Evolutionary conservation across 2,113 vertebrate genomes (phyloP), one percentile per base, ranked within the genome.

Genomic region (Gambusia affinis): DNA sequence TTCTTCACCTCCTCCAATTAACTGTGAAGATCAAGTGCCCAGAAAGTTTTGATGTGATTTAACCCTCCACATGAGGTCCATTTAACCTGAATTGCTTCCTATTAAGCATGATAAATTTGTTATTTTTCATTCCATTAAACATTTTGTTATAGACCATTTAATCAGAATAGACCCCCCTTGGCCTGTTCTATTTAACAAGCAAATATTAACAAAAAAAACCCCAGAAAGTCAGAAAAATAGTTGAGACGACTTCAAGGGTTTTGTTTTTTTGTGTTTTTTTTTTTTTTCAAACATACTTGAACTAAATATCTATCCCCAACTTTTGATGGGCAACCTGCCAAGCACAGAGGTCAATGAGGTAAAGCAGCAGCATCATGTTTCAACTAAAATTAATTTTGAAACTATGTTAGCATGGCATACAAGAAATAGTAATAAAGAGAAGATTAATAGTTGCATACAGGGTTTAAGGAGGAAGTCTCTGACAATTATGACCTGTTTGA

Each of bases 11-110:
- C 77, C 89, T 85, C 84, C 87, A 92, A 91, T 93, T 89, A 92
- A 90, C 82, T 83, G 76, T 86, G 84, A 94, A 89, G 87, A 78
- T 88, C 71, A 80, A 90, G 84, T 42, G 64, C 77, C 51, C 81
- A 89, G 91, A 90, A 93, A 88, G 89, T 89, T 85, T 87, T 90
- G 83, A 93, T 91, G 91, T 78, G 78, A 91, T 92, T 93, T 92
- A 92, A 91, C 89, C 91, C 87, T 80, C 89, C 4, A 68, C 87
- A 92, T 91, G 90, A 89, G 89, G 87, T 91, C 88, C 90, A 93
- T 90, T 95, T 93, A 82, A 91, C 88, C 90, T 87, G 83, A 91
- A 90, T 87, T 84, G 91, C 89, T 89, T 91, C 81, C 75, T 77
- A 89, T 92, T 92, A 88, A 93, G 88, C 89, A 89, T 90, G 89